Evolutionary conservation across 2,113 vertebrate species (phyloP).

Genomic region (Genyomyrus donnyi): DNA sequence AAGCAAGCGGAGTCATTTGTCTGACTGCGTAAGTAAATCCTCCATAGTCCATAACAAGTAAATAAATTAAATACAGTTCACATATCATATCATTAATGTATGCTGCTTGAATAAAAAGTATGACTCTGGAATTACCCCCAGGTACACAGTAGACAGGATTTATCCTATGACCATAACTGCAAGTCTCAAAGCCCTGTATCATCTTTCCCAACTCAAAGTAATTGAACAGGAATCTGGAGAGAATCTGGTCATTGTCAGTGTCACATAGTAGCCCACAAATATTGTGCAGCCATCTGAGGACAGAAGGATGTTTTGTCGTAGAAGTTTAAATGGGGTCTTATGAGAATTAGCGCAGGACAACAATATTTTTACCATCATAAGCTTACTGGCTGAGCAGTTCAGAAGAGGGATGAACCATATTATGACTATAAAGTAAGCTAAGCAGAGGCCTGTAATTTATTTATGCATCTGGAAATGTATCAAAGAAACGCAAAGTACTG

Average conservation of each 20-base stretch:
- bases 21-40: neutral
- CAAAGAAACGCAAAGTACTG: neutral
- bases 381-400: neutral
- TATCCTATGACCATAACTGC: constrained; percentile 43
- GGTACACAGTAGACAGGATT: neutral
- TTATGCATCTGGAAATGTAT: neutral
- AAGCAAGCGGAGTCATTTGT: neutral
- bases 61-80: neutral
- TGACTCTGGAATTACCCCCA: neutral
- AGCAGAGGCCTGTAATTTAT: neutral
- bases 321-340: neutral
- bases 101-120: neutral
- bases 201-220: constrained; percentile 47
- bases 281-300: constrained; percentile 27
- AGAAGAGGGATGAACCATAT: neutral
- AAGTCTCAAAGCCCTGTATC: constrained; percentile 35
- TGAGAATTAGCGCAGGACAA: neutral
- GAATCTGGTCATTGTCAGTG: constrained; percentile 35
- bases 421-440: neutral
- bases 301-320: neutral
- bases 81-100: neutral
- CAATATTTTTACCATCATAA: neutral
- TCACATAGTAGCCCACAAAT: constrained; percentile 39
- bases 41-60: neutral
- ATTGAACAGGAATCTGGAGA: constrained; percentile 43